Evolutionary conservation across 2,113 vertebrate genomes (phyloP), one percentile per base, ranked within the genome.

Genomic region (Calidris pygmaea): DNA sequence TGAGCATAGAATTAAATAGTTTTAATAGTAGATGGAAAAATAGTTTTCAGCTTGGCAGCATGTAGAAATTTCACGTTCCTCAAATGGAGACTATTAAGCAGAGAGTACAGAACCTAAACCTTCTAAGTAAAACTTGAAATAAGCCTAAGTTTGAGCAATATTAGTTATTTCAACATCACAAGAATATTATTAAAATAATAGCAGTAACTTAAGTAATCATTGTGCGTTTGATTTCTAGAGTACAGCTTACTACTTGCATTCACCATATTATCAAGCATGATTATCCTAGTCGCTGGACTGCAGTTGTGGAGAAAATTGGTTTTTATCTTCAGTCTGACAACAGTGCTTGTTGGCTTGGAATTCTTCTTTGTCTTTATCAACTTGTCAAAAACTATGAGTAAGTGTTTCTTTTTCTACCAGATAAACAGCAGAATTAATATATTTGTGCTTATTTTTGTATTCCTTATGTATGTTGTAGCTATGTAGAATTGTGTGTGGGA

Each of bases 381-480:
- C 98, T 99, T 71, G 99, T 99, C 94, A 99, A 99, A 98, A 99
- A 99, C 98, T 99, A 99, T 39, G 99, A 99, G 99, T 99, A 98
- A 98, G 99, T 97, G 53, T 17, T 16, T 60, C n/a, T 78, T 87
- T 79, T 96, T 53, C 48, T 78, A 16, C 27, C 14, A 14, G 43
- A 32, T 24, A 43, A 76, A 68, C 4, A 72, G 14, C 14, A 52
- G 34, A 70, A 83, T 76, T 16, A 24, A n/a, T 81, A 7, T 10
- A 32, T 27, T 76, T 22, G 3, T 89, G 35, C 83, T 14, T 65
- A 5, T 45, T 58, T 85, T 85, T 76, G 23, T 87, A 3, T 35
- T 39, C 53, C n/a, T 0, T 56, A 7, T 70, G 5, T 58, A 7
- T 72, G 8, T 65, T 85, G 17, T 76, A 62, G 35, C 50, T 29